A percentile compares a stretch with the other conserved stretches of the same genome.
Conservation (phyloP, 2,888 invertebrate genomes). For the Troides aeacus region DNA sequence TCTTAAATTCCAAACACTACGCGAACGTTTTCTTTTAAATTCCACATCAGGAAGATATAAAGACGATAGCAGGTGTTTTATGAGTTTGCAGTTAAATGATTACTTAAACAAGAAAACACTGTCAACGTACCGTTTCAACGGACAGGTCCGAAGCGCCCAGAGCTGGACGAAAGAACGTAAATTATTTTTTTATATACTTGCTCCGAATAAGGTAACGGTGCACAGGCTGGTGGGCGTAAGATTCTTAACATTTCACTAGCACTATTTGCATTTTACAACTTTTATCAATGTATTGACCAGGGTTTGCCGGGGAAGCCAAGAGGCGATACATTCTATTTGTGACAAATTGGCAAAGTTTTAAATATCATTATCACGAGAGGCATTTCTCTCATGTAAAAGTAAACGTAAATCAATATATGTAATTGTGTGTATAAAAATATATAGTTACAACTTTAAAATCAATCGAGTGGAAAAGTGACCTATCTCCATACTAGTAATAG, state of each 20-base stretch:
- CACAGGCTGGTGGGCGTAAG: slow-evolving; percentile 61
- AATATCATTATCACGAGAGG: slow-evolving; percentile 11
- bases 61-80: slow-evolving; percentile 19
- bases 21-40: background rate
- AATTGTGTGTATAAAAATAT: background rate
- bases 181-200: slow-evolving; percentile 35
- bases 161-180: slow-evolving; percentile 27
- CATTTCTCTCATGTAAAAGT: background rate
- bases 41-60: slow-evolving; percentile 13
- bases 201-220: slow-evolving; percentile 66
- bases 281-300: slow-evolving; percentile 72
- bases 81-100: slow-evolving; percentile 22
- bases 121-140: slow-evolving; percentile 20
- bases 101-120: slow-evolving; percentile 22
- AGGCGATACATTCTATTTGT: slow-evolving; percentile 54
- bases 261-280: slow-evolving; percentile 77
- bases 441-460: background rate
- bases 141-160: slow-evolving; percentile 9
- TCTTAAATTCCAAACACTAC: background rate
- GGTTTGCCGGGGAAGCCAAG: slow-evolving; percentile 59
- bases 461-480: background rate
- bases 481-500: no score
- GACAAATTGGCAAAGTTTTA: background rate
- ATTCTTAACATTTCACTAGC: slow-evolving; percentile 73
- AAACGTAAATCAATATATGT: no score